A percentile compares a stretch with the other conserved stretches of the same genome.
Evolutionary conservation across 2,888 invertebrate species (phyloP).

Genomic region (Gortyna flavago): DNA sequence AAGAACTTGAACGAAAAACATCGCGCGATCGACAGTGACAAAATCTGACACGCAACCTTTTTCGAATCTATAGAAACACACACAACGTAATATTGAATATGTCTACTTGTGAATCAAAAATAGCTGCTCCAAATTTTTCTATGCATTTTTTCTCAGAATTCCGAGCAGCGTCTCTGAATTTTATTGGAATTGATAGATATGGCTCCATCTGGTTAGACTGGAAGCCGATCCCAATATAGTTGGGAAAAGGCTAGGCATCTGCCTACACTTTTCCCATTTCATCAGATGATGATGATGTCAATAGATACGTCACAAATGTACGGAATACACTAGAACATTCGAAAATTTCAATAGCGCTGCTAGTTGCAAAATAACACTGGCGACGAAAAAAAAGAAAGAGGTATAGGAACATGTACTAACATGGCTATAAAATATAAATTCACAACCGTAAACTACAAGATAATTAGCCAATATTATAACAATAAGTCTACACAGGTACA

Average conservation of each 20-base stretch:
- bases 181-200: background rate
- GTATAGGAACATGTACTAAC: background rate
- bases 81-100: slow-evolving; percentile 48
- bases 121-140: slow-evolving; percentile 48
- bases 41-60: slow-evolving; percentile 61
- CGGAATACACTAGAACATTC: background rate
- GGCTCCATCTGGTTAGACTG: background rate
- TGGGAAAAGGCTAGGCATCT: background rate
- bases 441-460: slow-evolving; percentile 15
- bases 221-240: background rate
- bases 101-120: slow-evolving; percentile 48
- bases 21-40: slow-evolving; percentile 63
- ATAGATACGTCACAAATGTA: background rate
- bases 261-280: no score
- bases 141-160: slow-evolving; percentile 34
- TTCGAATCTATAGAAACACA: slow-evolving; percentile 52
- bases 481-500: slow-evolving; percentile 34
- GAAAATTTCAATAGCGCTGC: background rate
- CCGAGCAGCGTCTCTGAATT: background rate
- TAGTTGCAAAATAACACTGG: background rate
- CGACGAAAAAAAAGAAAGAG: background rate
- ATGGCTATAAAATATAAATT: slow-evolving; percentile 2
- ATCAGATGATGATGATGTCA: background rate
- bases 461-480: slow-evolving; percentile 48
- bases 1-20: slow-evolving; percentile 56